Evolutionary conservation across 2,797 vertebrate species (phyloP), one percentile per base, ranked within the genome.

Genomic region (Pitangus sulphuratus): DNA sequence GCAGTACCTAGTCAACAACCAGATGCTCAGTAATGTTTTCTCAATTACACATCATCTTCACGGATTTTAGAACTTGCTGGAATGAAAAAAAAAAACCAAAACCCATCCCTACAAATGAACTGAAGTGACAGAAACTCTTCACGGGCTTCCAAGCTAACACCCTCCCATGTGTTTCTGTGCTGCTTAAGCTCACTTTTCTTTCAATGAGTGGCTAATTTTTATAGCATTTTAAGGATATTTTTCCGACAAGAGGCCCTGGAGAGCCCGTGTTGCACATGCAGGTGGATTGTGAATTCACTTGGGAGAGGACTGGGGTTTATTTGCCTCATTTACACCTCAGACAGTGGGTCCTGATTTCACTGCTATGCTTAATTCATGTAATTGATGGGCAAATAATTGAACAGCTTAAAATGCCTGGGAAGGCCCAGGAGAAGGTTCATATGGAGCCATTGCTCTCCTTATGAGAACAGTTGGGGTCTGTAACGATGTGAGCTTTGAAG

Each of bases 301-400:
- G 21, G 51, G 91, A 69, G 20, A 76, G 24, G 30, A 25, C 11
- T 79, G 69, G 60, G 33, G 65, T 92, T 90, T 88, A 53, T 92
- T 84, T 92, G 68, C 65, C 85, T 95, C 88, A 95, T 96, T 96
- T 95, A 62, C 93, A 93, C 93, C 91, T 97, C 80, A 94, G 84
- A 93, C 91, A 89, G 89, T 86, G 85, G 66, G 56, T 79, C 60
- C 71, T 58, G 76, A 84, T 91, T 85, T 86, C 62, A 75, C 15
- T 91, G 85, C 76, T 88, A n/a, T 0, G 5, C 20, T 31, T 87
- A 82, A 95, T 84, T 91, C 74, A 61, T 45, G 24, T 90, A 94
- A 93, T 95, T 90, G 83, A 94, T 94, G 64, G 80, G 9, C 48
- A 95, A 95, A 62, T 90, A 95, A 93, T 72, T 90, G 80, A 69